Evolutionary conservation across 2,888 invertebrate species (phyloP).

Genomic region (Ormyrus thymus): DNA sequence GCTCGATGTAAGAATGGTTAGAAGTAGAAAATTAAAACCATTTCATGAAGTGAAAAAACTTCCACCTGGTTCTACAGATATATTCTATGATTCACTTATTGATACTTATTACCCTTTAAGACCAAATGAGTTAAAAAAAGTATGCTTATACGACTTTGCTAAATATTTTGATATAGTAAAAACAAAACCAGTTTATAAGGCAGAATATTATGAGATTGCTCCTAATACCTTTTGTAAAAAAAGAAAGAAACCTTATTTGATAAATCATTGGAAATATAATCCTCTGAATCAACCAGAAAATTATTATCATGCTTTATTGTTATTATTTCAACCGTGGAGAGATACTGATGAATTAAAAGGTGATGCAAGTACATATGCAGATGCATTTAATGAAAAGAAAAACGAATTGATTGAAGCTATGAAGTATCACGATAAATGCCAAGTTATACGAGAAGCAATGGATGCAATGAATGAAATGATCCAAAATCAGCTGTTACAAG

Average conservation of each 20-base stretch:
- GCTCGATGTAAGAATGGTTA: too few relatives aligned
- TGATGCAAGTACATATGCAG: not conserved
- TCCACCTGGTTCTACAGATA: slow-evolving; percentile 58
- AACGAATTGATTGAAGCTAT: not conserved
- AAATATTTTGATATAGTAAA: not conserved
- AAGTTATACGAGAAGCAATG: slow-evolving; percentile 1
- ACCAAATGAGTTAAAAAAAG: slow-evolving; percentile 58
- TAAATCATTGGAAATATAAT: too few relatives aligned
- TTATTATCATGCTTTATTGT: too few relatives aligned
- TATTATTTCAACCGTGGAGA: not conserved
- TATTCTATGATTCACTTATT: slow-evolving; percentile 60
- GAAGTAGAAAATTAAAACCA: too few relatives aligned
- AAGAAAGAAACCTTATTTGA: too few relatives aligned
- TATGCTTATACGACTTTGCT: slow-evolving; percentile 19
- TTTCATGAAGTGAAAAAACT: not conserved
- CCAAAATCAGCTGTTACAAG: not conserved
- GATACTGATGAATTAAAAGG: not conserved
- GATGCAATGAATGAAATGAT: slow-evolving; percentile 21
- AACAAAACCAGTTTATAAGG: not conserved
- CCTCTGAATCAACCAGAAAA: too few relatives aligned
- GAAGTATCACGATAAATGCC: slow-evolving; percentile 10
- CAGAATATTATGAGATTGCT: too few relatives aligned
- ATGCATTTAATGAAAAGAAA: not conserved
- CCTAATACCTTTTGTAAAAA: too few relatives aligned
- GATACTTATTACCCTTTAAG: slow-evolving; percentile 61